These are phyloP conservation scores for Tautogolabrus adspersus DNA, from an alignment of 2,113 vertebrate species.

Conservation along the genomic window DNA sequence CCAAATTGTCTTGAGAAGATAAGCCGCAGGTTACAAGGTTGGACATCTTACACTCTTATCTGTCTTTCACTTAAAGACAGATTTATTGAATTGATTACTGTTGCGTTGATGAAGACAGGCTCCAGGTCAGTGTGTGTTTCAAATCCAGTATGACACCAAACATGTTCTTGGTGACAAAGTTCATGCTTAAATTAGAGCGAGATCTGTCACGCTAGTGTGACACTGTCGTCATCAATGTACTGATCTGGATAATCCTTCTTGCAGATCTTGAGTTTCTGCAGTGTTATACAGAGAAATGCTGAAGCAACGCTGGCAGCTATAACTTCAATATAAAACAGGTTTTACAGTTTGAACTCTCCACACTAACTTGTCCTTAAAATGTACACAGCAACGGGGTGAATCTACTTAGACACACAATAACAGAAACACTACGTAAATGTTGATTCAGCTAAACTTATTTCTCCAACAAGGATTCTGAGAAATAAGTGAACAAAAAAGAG, in stretches of 20 bases:
- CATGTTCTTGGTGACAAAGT: constrained; percentile 33
- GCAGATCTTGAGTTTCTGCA: constrained; percentile 69
- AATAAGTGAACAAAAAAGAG: background rate
- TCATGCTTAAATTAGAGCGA: constrained; percentile 73
- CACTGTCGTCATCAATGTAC: constrained; percentile 54
- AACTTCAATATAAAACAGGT: constrained; percentile 35
- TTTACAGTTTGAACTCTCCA: background rate
- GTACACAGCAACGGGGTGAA: background rate
- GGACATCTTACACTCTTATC: no score
- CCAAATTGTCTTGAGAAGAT: no score
- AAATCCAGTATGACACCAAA: constrained; percentile 2
- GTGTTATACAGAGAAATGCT: constrained; percentile 66
- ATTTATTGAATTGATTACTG: background rate
- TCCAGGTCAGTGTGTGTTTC: background rate
- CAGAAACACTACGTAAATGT: background rate
- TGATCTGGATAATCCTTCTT: constrained; percentile 65
- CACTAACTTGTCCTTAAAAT: background rate
- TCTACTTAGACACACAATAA: background rate
- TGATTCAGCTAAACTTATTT: background rate
- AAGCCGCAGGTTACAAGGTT: no score
- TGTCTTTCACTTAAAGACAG: background rate
- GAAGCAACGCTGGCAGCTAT: constrained; percentile 58
- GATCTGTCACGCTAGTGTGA: constrained; percentile 53
- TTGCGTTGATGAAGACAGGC: background rate
- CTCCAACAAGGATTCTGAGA: background rate